Base-by-base conservation (phyloP, 92 coral and sea anemone species). In the Phymanthus crucifer region DNA sequence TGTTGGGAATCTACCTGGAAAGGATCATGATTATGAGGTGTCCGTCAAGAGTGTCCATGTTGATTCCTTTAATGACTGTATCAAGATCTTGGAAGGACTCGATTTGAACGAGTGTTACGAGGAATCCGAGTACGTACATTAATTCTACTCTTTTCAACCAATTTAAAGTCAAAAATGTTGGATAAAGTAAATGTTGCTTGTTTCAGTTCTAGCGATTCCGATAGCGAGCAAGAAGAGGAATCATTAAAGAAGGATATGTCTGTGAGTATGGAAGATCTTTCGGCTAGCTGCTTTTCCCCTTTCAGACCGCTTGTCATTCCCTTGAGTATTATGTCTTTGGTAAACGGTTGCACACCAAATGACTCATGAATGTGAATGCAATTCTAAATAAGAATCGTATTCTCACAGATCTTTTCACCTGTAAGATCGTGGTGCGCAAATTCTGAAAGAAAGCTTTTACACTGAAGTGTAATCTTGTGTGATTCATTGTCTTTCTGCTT, bases 81-180 rank as follows among this genome's bases (percentile, higher is more conserved):
- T 95, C 29, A 90, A 93, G 47, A 92, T 93, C 29, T 65, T 95
- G 70, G 96, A 93, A 40, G 87, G 92, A 52, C 85, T 93, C 31
- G 85, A 89, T 58, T 67, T 95, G 79, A 83, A 78, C 37, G 87
- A 92, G 45, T 82, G 93, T 83, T 86, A 82, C 88, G 92, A 88
- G 40, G 99, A 95, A 71, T 95, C 99, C 32, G 99, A 95, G 99
- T 95, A 87, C 82, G 97, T 91, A 27, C 8, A 1, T 27, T 26
- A 27, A 61, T 8, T n/a, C n/a, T 54, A 19, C 12, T 54, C n/a
- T n/a, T n/a, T n/a, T n/a, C n/a, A n/a, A n/a, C n/a, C n/a, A n/a
- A n/a, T n/a, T n/a, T n/a, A n/a, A n/a, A n/a, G n/a, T n/a, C n/a
- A n/a, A 43, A 43, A 17, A 54, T 54, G 11, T 54, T 54, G 57